Percentiles rank a stretch among this genome's conserved stretches.
Conservation (phyloP, 2,797 vertebrate genomes). For the Gymnocypris eckloni region DNA sequence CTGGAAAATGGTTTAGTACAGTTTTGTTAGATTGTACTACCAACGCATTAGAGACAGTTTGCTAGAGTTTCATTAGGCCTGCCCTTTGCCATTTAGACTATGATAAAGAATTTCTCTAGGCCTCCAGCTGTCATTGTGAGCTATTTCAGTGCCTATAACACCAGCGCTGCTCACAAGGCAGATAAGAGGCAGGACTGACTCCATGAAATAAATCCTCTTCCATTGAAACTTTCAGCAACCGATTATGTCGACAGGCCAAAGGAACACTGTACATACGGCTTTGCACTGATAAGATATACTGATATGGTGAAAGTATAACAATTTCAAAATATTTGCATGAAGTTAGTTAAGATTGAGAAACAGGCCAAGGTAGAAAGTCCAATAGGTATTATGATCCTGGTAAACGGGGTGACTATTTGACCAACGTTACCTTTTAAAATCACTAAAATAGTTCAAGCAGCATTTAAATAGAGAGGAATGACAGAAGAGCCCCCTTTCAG, state of each 20-base stretch:
- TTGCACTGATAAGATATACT: conserved; percentile 32
- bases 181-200: not conserved
- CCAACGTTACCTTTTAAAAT: conserved; percentile 35
- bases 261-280: not conserved
- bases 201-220: not conserved
- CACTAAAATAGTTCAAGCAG: not conserved
- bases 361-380: conserved; percentile 45
- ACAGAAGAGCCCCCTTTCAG: not conserved
- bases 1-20: not conserved
- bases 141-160: conserved; percentile 28
- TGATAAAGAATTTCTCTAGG: conserved; percentile 2
- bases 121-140: conserved; percentile 37
- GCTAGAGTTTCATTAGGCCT: no score
- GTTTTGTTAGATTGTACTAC: not conserved
- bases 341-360: conserved; percentile 24
- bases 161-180: not conserved
- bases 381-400: not conserved
- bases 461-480: no score
- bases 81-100: not conserved
- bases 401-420: not conserved
- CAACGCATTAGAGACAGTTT: not conserved
- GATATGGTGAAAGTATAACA: not conserved
- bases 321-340: not conserved
- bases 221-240: not conserved
- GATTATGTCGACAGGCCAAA: not conserved